Evolutionary conservation across 2,888 invertebrate species (phyloP), one percentile per base, ranked within the genome.

Genomic region (Dynastes tityus): DNA sequence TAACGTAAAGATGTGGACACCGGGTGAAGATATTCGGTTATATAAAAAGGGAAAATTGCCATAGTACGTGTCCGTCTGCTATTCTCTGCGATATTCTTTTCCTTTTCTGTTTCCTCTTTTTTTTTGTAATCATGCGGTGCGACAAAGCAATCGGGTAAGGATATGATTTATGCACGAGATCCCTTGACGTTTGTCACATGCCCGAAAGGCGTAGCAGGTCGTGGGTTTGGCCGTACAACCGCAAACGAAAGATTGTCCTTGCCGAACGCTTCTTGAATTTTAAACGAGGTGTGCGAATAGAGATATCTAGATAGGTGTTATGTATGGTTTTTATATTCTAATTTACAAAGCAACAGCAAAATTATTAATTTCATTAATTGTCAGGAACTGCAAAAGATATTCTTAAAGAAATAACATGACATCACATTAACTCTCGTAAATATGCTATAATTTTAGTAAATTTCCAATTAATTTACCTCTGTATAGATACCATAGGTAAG

Each of bases 31-130:
- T 45, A 45, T 45, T 45, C 45, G 45, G 58, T 73, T 73, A 73
- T 32, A 73, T 73, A 73, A 73, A 73, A 73, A 49, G 73, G 73
- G 58, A 73, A 73, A 55, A 55, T 55, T 55, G 55, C 22, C 55
- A 22, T 55, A 1, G 13, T 11, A 55, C 55, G 55, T 22, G 55
- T 22, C 22, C 53, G 13, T 11, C 11, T n/a, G 53, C n/a, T 53
- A 6, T 22, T 3, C 22, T 55, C n/a, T 55, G n/a, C 55, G 55
- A 13, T 55, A 0, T 55, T 22, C 55, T n/a, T 55, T 55, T 11
- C 55, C 55, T 22, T 22, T 22, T 55, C 22, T 55, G 5, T 55
- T 55, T 55, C 13, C 55, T 55, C 55, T 55, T 55, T 22, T n/a
- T 55, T 55, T 13, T 55, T 55, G n/a, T 8, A 16, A 45, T 45